phyloP scores from a whole-genome alignment of 2,113 vertebrate species.

The Sardina pilchardus region DNA sequence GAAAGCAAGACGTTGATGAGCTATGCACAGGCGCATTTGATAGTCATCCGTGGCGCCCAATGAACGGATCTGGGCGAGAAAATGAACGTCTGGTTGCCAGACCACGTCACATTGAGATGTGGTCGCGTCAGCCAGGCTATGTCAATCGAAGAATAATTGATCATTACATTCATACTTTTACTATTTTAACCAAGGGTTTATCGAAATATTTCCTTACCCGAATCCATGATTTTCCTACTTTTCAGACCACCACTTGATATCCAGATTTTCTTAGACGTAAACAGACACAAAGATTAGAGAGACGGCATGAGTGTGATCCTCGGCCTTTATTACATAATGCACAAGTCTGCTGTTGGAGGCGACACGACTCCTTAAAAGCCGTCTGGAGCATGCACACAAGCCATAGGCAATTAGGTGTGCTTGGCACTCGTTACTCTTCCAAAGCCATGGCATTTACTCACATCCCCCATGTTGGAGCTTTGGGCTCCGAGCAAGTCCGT shows the following conservation, averaged over 20 bases:
- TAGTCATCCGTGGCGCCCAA: too few relatives aligned
- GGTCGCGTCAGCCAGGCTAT: too few relatives aligned
- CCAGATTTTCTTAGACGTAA: not conserved
- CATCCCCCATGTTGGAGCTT: not conserved
- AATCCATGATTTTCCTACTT: not conserved
- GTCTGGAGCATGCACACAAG: not conserved
- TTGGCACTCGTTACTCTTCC: not conserved
- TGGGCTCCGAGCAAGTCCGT: not conserved
- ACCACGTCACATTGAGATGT: too few relatives aligned
- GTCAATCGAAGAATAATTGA: not conserved
- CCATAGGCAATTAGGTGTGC: not conserved
- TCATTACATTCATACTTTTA: not conserved
- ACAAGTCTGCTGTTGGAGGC: not conserved
- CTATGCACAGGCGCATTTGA: too few relatives aligned
- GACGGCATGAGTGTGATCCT: not conserved
- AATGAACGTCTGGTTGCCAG: too few relatives aligned
- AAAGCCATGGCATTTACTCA: not conserved
- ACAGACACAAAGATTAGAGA: not conserved
- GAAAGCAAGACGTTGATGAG: too few relatives aligned
- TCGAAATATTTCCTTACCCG: not conserved
- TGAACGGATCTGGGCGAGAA: too few relatives aligned
- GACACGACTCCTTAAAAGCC: not conserved
- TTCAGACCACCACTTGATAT: not conserved
- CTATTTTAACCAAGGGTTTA: not conserved
- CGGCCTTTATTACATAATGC: not conserved